Percentiles rank a stretch among this genome's conserved stretches.
Evolutionary conservation across 1,140 invertebrate species (phyloP).

Genomic region (Megathymus violae): DNA sequence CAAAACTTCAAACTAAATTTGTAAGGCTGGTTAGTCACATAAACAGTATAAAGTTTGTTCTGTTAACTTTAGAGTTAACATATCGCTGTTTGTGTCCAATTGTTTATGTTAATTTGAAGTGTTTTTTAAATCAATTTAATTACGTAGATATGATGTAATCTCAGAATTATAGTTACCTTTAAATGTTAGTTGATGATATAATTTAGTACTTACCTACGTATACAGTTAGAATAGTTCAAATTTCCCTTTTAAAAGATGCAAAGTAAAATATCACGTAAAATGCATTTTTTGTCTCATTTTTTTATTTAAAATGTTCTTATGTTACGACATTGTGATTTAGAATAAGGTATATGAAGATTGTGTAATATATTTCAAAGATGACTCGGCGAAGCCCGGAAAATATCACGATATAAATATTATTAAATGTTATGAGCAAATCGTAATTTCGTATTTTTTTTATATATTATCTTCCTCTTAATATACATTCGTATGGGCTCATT

Average conservation of each 20-base stretch:
- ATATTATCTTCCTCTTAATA: no score
- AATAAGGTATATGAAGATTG: constrained; percentile 42
- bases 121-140: no score
- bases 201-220: background rate
- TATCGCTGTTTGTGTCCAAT: no score
- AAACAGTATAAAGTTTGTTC: no score
- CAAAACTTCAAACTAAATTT: no score
- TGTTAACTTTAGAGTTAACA: no score
- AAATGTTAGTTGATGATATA: constrained; percentile 24
- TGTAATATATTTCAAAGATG: constrained; percentile 43
- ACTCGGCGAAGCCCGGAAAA: constrained; percentile 48
- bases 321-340: constrained; percentile 53
- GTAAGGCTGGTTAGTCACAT: no score
- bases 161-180: constrained; percentile 54
- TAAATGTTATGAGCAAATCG: constrained; percentile 46
- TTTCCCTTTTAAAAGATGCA: constrained; percentile 32
- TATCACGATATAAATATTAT: constrained; percentile 38
- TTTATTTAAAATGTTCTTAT: constrained; percentile 28
- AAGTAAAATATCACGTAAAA: constrained; percentile 17
- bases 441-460: constrained; percentile 7
- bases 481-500: no score
- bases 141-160: constrained; percentile 42
- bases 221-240: constrained; percentile 48
- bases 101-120: no score
- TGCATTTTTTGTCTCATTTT: constrained; percentile 23